A percentile compares a stretch with the other conserved stretches of the same genome.
Conservation (phyloP, 2,113 vertebrate genomes). For the Amphiprion ocellaris region DNA sequence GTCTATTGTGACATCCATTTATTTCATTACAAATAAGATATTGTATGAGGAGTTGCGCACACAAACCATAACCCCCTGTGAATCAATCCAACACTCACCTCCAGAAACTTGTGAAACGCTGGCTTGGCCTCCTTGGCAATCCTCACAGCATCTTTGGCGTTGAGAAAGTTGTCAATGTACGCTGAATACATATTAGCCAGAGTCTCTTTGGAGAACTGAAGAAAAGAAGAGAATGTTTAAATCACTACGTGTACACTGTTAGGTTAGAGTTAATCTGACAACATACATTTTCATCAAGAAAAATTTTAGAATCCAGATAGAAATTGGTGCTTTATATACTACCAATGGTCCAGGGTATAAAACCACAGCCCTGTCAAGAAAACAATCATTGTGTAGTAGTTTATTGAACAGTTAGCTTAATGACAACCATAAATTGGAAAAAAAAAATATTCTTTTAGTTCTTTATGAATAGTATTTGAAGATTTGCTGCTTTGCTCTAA, state of each 20-base stretch:
- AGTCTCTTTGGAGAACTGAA: constrained; percentile 96
- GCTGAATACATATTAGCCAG: constrained; percentile 97
- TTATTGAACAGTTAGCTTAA: no score
- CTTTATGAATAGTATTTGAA: no score
- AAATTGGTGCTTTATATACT: no score
- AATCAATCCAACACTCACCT: constrained; percentile 85
- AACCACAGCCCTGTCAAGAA: no score
- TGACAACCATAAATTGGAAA: no score
- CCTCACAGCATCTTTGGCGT: constrained; percentile 96
- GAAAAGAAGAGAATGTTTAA: neutral
- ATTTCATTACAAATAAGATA: constrained; percentile 12
- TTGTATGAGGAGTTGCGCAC: neutral
- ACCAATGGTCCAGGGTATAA: no score
- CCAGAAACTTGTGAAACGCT: constrained; percentile 97
- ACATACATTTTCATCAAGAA: no score
- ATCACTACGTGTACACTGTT: neutral
- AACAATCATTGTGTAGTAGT: no score
- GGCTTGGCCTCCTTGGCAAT: constrained; percentile 96
- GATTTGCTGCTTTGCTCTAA: no score
- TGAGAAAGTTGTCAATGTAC: constrained; percentile 99
- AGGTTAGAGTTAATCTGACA: neutral
- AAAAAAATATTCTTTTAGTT: no score
- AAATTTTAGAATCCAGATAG: no score
- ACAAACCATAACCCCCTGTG: constrained; percentile 15
- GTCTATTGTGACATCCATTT: neutral